A percentile compares a stretch with the other conserved stretches of the same genome.
phyloP scores from a whole-genome alignment of 2,797 vertebrate species.

The Sitta carolinensis region DNA sequence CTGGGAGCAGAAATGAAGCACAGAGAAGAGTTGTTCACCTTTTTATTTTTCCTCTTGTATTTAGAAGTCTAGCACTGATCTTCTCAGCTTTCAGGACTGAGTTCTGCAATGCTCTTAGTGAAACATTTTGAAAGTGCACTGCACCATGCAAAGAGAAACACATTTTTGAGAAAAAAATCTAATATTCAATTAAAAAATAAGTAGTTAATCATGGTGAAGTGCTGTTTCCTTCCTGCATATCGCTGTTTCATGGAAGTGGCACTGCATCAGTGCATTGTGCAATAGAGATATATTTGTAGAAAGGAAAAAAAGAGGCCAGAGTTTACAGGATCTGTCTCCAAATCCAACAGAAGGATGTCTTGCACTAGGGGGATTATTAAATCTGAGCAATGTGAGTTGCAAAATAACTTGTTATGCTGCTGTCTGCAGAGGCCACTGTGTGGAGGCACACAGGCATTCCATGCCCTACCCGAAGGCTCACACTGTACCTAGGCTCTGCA shows the following conservation, averaged over 20 bases:
- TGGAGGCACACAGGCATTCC: fast-evolving
- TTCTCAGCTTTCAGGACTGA: background rate
- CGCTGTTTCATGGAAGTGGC: background rate
- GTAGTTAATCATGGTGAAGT: background rate
- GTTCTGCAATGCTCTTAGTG: background rate
- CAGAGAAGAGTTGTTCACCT: background rate
- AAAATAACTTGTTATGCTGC: background rate
- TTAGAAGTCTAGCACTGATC: background rate
- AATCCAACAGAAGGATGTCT: background rate
- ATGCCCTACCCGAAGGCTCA: fast-evolving
- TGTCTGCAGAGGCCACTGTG: background rate
- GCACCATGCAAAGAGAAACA: background rate
- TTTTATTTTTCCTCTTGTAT: background rate
- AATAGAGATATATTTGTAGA: background rate
- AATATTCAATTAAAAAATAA: background rate
- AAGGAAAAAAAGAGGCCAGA: background rate
- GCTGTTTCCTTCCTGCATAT: background rate
- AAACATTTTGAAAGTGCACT: background rate
- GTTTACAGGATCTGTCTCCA: background rate
- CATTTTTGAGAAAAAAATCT: background rate
- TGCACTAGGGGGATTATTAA: background rate
- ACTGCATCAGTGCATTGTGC: background rate
- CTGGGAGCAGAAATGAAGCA: background rate
- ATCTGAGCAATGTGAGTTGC: background rate
- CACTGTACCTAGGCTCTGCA: background rate